These are phyloP conservation scores for Melanargia galathea DNA, from an alignment of 2,888 invertebrate species.

Conservation along the genomic window DNA sequence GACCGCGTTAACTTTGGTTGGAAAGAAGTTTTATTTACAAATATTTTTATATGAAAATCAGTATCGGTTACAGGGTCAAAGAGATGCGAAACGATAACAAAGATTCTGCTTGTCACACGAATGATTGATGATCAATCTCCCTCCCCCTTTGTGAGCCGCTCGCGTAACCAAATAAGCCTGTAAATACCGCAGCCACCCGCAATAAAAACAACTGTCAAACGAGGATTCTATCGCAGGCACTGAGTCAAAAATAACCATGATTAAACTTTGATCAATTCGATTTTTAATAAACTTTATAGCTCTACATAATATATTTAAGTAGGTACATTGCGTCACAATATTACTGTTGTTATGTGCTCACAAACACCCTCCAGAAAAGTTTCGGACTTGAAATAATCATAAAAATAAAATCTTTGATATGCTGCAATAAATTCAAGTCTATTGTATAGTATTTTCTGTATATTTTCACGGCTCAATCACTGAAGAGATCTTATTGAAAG, in stretches of 20 bases:
- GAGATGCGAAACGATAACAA: slow-evolving; percentile 51
- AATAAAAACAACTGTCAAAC: slow-evolving; percentile 42
- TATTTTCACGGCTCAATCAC: too few relatives aligned
- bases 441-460: too few relatives aligned
- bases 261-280: neutral
- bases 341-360: too few relatives aligned
- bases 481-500: too few relatives aligned
- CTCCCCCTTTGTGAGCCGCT: slow-evolving; percentile 56
- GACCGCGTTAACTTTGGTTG: slow-evolving; percentile 23
- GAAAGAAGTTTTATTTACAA: slow-evolving; percentile 42
- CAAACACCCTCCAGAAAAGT: too few relatives aligned
- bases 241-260: slow-evolving; percentile 14
- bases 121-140: slow-evolving; percentile 68
- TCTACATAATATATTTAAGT: too few relatives aligned
- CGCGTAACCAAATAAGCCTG: slow-evolving; percentile 58
- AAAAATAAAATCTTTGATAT: too few relatives aligned
- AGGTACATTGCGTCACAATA: too few relatives aligned
- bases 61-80: slow-evolving; percentile 57
- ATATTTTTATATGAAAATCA: slow-evolving; percentile 47
- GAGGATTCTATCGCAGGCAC: slow-evolving; percentile 27
- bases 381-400: too few relatives aligned
- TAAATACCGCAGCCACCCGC: slow-evolving; percentile 49
- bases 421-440: too few relatives aligned
- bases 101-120: slow-evolving; percentile 68
- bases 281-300: too few relatives aligned